Evolutionary conservation across 2,113 vertebrate genomes (phyloP), one percentile per base, ranked within the genome.

Genomic region (Poeciliopsis occidentalis): DNA sequence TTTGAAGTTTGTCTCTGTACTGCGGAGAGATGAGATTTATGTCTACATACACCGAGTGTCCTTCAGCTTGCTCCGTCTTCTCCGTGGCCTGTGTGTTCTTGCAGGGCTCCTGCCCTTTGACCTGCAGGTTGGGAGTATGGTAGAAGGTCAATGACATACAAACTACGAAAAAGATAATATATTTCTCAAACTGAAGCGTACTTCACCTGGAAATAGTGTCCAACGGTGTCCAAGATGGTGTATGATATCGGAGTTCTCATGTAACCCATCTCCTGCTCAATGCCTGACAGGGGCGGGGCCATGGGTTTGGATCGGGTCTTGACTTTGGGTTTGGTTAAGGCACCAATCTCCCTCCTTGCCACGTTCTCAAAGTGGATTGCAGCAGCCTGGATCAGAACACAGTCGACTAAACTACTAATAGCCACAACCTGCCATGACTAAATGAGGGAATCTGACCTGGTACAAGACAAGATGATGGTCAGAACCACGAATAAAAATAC

Each of bases 301-400:
- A 97, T 60, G 67, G 86, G 94, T 71, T 94, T 93, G 85, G 69
- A 8, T 0, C 81, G 79, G 0, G 54, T 89, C 80, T 89, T 85
- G 73, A 76, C 90, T 86, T 88, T 94, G 67, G 87, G 29, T 3
- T 86, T 3, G 0, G 96, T 93, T 47, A 96, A 86, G 0, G 71
- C 66, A 0, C 96, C 96, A 0, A 98, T 97, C 89, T 95, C 95
- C 78, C 93, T 93, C 4, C 97, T 94, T 12, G 95, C 86, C 34
- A 97, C 94, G 60, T 97, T 97, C 86, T 99, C 97, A 67, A 93
- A 88, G 82, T 97, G 96, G 81, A 97, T 93, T 27, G 91, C 94
- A 39, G 95, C 95, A 66, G 92, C 93, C 97, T 99, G 88, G 5
- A 67, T 12, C 60, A 68, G 63, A 89, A 67, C 37, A 67, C 41